These are phyloP conservation scores for Drosophila algonquin DNA, from an alignment of 2,888 invertebrate species.

Conservation along the genomic window DNA sequence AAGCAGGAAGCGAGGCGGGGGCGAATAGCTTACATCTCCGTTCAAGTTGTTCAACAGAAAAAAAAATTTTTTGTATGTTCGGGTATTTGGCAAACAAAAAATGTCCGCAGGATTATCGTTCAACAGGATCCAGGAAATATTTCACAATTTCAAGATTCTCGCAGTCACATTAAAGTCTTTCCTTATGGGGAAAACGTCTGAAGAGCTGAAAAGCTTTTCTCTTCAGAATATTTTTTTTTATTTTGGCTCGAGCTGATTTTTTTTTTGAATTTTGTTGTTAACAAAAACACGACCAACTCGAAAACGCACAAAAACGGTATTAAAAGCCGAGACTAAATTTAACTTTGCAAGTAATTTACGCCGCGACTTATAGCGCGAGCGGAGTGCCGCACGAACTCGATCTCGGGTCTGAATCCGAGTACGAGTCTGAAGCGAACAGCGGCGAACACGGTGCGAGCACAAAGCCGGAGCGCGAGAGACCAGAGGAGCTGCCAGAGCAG, in stretches of 20 bases:
- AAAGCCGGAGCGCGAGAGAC: slow-evolving; percentile 12
- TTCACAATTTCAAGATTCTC: neutral
- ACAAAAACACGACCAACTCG: slow-evolving; percentile 82
- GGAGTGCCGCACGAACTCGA: slow-evolving; percentile 40
- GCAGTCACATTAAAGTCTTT: neutral
- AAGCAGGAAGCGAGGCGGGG: slow-evolving; percentile 65
- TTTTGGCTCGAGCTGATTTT: slow-evolving; percentile 1
- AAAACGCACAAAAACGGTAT: slow-evolving; percentile 83
- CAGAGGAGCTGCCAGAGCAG: slow-evolving; percentile 21
- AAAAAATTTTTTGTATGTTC: slow-evolving; percentile 9
- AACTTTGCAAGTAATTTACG: slow-evolving; percentile 82
- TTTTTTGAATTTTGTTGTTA: slow-evolving; percentile 49
- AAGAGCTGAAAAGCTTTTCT: neutral
- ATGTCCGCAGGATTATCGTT: slow-evolving; percentile 14
- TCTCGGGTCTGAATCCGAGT: slow-evolving; percentile 17
- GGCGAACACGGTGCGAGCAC: slow-evolving; percentile 20
- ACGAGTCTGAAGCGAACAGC: slow-evolving; percentile 18
- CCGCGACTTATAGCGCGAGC: slow-evolving; percentile 56
- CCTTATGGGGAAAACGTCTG: neutral
- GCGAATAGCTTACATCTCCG: slow-evolving; percentile 83
- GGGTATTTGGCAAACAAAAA: slow-evolving; percentile 26
- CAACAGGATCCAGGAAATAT: neutral
- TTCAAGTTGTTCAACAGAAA: slow-evolving; percentile 43
- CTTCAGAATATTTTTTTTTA: slow-evolving; percentile 19
- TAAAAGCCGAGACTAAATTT: slow-evolving; percentile 81